Conservation (phyloP, 2,113 vertebrate genomes). For the Trematomus loennbergii region DNA sequence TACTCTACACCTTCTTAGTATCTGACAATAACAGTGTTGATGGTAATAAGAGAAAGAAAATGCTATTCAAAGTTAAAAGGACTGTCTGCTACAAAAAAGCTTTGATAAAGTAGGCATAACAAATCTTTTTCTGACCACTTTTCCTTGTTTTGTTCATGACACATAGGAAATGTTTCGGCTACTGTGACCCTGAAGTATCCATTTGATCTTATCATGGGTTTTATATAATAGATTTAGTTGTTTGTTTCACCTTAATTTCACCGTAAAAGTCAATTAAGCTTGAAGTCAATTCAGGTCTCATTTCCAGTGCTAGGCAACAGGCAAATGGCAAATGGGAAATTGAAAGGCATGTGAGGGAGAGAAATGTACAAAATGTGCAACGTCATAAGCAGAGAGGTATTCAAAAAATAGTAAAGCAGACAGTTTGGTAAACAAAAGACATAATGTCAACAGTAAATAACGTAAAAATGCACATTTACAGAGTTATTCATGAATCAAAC, state of each 20-base stretch:
- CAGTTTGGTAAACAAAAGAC: neutral
- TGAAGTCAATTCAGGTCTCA: neutral
- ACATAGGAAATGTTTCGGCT: no score
- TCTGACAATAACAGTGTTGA: no score
- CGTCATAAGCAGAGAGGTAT: no score
- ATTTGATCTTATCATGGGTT: neutral
- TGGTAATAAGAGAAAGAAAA: no score
- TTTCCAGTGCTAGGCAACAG: neutral
- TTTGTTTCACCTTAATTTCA: neutral
- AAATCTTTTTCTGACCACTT: no score
- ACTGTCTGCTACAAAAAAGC: no score
- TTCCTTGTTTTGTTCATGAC: no score
- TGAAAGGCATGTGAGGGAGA: neutral
- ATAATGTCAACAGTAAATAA: neutral
- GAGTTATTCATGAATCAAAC: neutral
- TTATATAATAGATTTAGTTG: neutral
- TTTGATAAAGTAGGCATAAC: no score
- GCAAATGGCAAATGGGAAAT: neutral
- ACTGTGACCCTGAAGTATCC: neutral
- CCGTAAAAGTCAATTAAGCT: slow-evolving; percentile 6
- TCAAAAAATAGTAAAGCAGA: no score
- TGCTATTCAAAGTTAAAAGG: no score
- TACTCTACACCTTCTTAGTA: no score
- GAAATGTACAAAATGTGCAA: no score
- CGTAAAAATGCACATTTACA: neutral